phyloP scores from a whole-genome alignment of 2,113 vertebrate species.

The Alces alces region DNA sequence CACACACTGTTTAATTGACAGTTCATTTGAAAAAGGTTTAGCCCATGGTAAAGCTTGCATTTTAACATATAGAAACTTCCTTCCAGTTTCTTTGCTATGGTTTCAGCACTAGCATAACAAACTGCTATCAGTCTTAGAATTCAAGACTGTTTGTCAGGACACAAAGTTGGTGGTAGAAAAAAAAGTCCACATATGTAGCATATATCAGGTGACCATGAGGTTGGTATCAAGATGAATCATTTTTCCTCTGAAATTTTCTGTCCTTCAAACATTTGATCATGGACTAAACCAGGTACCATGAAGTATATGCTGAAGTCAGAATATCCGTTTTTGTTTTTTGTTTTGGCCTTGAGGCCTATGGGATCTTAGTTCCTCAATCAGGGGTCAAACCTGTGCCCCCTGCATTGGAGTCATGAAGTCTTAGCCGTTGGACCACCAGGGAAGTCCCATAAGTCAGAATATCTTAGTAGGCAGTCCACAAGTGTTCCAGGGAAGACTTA shows the following conservation, averaged over 20 bases:
- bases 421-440: neutral
- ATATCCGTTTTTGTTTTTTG: neutral
- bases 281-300: neutral
- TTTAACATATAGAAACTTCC: neutral
- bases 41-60: neutral
- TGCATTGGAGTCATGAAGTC: neutral
- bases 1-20: neutral
- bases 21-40: neutral
- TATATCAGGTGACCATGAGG: neutral
- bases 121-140: neutral
- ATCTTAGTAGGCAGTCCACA: neutral
- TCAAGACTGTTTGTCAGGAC: neutral
- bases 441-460: neutral
- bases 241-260: neutral
- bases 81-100: neutral
- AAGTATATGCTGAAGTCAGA: neutral
- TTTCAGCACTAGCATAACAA: neutral
- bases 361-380: neutral
- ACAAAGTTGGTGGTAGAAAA: neutral
- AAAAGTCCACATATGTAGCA: neutral
- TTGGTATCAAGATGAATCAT: neutral
- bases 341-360: neutral
- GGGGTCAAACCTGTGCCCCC: neutral
- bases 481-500: neutral
- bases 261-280: neutral